Evolutionary conservation across 92 coral and sea anemone genomes (phyloP).

Genomic region (Phenganax stokvisi): DNA sequence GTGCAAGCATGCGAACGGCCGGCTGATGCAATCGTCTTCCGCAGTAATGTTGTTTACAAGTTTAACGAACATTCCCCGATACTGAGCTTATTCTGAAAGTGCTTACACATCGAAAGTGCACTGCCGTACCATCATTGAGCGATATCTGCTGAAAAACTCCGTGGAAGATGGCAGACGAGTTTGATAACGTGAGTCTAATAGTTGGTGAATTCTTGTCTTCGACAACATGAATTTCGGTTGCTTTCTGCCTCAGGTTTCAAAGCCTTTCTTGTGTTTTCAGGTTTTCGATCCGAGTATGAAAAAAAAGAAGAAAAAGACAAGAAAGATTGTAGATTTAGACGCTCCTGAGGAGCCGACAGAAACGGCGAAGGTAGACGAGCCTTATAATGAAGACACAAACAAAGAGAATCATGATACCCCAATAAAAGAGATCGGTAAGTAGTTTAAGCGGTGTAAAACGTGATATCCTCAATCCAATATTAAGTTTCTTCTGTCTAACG

Average conservation of each 20-base stretch:
- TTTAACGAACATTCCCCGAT: not conserved
- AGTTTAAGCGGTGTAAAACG: not conserved
- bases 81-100: slow-evolving; percentile 2
- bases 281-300: slow-evolving; percentile 85
- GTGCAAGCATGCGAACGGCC: slow-evolving; percentile 54
- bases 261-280: slow-evolving; percentile 37
- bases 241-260: not conserved
- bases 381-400: slow-evolving; percentile 51
- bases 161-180: slow-evolving; percentile 15
- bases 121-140: not conserved
- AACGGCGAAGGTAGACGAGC: slow-evolving; percentile 50
- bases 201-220: not conserved
- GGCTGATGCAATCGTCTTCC: slow-evolving; percentile 82
- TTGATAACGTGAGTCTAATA: not conserved
- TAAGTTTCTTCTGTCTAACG: no score
- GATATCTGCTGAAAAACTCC: not conserved
- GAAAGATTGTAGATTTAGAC: slow-evolving; percentile 68
- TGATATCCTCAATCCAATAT: no score
- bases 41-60: slow-evolving; percentile 49
- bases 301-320: slow-evolving; percentile 95
- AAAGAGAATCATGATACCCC: slow-evolving; percentile 51
- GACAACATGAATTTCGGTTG: not conserved
- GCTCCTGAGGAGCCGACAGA: slow-evolving; percentile 57
- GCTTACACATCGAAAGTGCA: not conserved
- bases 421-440: slow-evolving; percentile 33